A percentile compares a stretch with the other conserved stretches of the same genome.
phyloP scores from a whole-genome alignment of 2,113 vertebrate species.

The Syrrhaptes paradoxus region DNA sequence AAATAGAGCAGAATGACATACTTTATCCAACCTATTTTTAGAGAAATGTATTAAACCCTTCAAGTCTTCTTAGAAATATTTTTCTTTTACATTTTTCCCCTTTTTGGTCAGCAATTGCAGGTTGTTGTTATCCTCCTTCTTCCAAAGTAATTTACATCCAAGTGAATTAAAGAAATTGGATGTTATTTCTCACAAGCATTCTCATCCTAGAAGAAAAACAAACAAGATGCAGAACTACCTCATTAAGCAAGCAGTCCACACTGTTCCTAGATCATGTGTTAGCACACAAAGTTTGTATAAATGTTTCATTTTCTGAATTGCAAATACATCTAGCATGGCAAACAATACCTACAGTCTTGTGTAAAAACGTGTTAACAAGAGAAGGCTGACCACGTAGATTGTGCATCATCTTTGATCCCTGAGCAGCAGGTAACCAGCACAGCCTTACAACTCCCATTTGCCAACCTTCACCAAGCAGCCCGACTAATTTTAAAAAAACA shows the following conservation, averaged over 20 bases:
- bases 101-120: not conserved
- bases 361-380: not conserved
- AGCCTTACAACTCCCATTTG: not conserved
- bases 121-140: not conserved
- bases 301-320: not conserved
- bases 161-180: not conserved
- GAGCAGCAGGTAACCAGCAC: not conserved
- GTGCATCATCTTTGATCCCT: not conserved
- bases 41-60: not conserved
- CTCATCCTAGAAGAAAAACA: not conserved
- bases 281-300: not conserved
- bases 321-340: not conserved
- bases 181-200: not conserved
- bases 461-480: not conserved
- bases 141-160: not conserved
- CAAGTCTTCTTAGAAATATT: not conserved
- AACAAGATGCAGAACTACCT: not conserved
- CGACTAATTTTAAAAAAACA: no score
- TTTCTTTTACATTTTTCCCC: not conserved
- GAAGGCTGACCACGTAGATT: not conserved
- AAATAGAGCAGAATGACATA: conserved; percentile 58
- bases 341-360: not conserved
- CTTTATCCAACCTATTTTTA: conserved; percentile 48
- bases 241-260: not conserved
- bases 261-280: not conserved